These are phyloP conservation scores for Notechis scutatus DNA, from an alignment of 2,113 vertebrate species.

Conservation along the genomic window DNA sequence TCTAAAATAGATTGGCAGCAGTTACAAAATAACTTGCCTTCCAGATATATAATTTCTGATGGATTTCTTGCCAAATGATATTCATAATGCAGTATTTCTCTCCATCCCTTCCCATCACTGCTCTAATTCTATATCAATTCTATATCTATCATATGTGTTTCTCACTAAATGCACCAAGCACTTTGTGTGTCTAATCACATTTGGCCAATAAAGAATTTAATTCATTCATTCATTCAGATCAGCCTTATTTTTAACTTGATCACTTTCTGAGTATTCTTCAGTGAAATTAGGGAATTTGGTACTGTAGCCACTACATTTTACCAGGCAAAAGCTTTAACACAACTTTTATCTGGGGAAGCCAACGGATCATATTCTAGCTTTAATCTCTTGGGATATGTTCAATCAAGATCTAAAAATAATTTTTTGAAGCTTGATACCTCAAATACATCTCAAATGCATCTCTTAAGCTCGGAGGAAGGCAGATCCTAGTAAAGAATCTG, in stretches of 20 bases:
- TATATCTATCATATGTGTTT: background rate
- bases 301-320: background rate
- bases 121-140: background rate
- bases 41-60: background rate
- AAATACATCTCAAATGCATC: background rate
- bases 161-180: background rate
- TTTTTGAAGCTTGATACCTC: background rate
- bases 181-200: too few species aligned
- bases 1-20: background rate
- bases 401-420: background rate
- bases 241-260: background rate
- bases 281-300: background rate
- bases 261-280: background rate
- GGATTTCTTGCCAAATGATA: background rate
- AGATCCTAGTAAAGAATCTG: background rate
- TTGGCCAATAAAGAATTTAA: too few species aligned
- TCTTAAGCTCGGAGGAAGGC: background rate
- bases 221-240: background rate
- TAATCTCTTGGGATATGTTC: background rate
- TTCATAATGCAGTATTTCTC: background rate
- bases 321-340: background rate
- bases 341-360: background rate
- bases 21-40: background rate
- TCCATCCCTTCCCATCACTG: background rate
- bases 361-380: background rate